Percentiles rank a stretch among this genome's conserved stretches.
Conservation (phyloP, 2,888 invertebrate genomes). For the Pammene aurita region DNA sequence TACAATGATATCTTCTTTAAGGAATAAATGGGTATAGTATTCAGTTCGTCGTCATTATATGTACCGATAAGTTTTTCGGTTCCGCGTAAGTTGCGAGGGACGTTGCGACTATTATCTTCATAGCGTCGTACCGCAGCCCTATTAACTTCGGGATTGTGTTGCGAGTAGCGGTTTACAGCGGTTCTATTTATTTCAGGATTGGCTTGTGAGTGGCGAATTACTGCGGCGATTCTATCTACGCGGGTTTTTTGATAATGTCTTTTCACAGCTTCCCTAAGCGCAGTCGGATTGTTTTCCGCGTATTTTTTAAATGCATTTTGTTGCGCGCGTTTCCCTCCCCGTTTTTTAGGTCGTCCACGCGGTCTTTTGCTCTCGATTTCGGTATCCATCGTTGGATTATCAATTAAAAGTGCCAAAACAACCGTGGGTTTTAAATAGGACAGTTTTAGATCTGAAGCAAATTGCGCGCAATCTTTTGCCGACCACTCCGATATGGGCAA, state of each 20-base stretch:
- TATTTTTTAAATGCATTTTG: no score
- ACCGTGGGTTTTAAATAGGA: conserved; percentile 1
- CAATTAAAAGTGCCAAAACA: not conserved
- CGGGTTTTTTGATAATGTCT: not conserved
- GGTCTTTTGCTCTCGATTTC: not conserved
- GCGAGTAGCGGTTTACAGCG: conserved; percentile 2
- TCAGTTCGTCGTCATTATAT: not conserved
- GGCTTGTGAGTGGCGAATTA: not conserved
- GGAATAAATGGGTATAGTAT: not conserved
- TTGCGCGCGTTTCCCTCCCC: not conserved
- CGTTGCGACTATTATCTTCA: not conserved
- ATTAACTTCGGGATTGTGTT: not conserved
- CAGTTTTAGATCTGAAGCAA: not conserved
- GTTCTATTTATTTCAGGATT: conserved; percentile 8
- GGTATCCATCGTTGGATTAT: not conserved
- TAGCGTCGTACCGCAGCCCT: not conserved
- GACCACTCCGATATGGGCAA: not conserved
- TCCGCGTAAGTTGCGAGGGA: not conserved
- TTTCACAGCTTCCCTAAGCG: conserved; percentile 1
- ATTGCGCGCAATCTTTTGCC: not conserved
- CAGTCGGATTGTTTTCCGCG: not conserved
- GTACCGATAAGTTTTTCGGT: not conserved
- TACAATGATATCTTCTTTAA: not conserved
- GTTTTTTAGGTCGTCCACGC: conserved; percentile 10
- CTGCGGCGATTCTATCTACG: not conserved